These are phyloP conservation scores for Petrocephalus schoutedeni DNA, from an alignment of 2,797 vertebrate species.

Conservation along the genomic window DNA sequence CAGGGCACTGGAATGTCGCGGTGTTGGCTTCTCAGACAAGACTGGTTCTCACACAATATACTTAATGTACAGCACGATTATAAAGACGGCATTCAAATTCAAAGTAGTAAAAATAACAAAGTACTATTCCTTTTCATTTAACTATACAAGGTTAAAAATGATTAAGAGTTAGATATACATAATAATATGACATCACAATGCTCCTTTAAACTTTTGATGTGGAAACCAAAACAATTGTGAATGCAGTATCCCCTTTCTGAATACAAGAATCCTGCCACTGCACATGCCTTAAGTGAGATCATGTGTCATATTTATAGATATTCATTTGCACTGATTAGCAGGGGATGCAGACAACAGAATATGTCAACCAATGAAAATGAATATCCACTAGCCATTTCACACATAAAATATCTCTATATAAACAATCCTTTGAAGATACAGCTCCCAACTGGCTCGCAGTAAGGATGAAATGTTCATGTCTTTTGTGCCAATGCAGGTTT, in stretches of 20 bases:
- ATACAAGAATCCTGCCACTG: conserved; percentile 10
- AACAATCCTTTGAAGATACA: background rate
- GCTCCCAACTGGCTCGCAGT: background rate
- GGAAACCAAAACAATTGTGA: conserved; percentile 47
- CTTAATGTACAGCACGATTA: conserved; percentile 53
- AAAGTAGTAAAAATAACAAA: conserved; percentile 56
- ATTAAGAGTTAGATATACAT: conserved; percentile 64
- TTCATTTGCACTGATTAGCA: background rate
- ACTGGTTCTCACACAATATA: conserved; percentile 52
- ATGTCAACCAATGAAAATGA: background rate
- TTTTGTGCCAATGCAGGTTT: background rate
- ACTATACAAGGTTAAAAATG: conserved; percentile 65
- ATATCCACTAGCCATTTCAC: background rate
- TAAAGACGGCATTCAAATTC: conserved; percentile 55
- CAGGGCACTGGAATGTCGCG: conserved; percentile 24
- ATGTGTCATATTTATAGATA: background rate
- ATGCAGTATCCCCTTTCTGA: conserved; percentile 61
- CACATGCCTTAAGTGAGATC: background rate
- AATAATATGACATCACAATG: conserved; percentile 63
- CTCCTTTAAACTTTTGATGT: conserved; percentile 57
- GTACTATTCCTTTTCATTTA: conserved; percentile 44
- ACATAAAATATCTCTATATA: background rate
- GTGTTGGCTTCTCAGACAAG: conserved; percentile 40
- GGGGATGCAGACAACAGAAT: background rate
- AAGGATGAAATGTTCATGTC: background rate